Conservation (phyloP, 2,113 vertebrate genomes). For the Morone saxatilis region DNA sequence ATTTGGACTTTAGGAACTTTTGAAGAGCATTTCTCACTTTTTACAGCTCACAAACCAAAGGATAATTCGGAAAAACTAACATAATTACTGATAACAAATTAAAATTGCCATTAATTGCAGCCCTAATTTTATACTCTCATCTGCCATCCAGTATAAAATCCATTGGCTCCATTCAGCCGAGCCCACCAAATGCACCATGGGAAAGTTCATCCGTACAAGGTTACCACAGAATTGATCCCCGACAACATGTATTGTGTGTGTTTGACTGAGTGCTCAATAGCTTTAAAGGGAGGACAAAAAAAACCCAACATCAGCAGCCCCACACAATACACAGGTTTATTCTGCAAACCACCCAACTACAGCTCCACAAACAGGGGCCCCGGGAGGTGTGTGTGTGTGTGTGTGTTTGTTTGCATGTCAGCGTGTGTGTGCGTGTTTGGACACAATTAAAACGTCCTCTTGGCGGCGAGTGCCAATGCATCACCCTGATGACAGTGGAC, state of each 20-base stretch:
- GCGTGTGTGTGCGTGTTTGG: slow-evolving; percentile 45
- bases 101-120: not conserved
- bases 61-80: not conserved
- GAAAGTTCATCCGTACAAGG: slow-evolving; percentile 43
- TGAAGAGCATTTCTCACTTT: not conserved
- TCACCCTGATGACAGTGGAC: slow-evolving; percentile 80
- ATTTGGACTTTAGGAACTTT: not conserved
- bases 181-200: slow-evolving; percentile 35
- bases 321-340: slow-evolving; percentile 29
- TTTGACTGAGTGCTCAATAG: slow-evolving; percentile 28
- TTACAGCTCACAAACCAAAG: not conserved
- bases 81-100: not conserved
- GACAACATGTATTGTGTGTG: slow-evolving; percentile 44
- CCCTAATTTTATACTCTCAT: not conserved
- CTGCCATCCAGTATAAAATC: not conserved
- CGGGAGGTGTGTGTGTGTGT: slow-evolving; percentile 4
- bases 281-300: not conserved
- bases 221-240: slow-evolving; percentile 40
- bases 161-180: not conserved
- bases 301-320: not conserved
- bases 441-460: slow-evolving; percentile 80
- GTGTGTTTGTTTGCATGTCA: slow-evolving; percentile 46
- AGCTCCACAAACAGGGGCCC: slow-evolving; percentile 4
- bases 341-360: slow-evolving; percentile 27
- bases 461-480: slow-evolving; percentile 70